Evolutionary conservation across 1,140 invertebrate species (phyloP).

Genomic region (Mya arenaria): DNA sequence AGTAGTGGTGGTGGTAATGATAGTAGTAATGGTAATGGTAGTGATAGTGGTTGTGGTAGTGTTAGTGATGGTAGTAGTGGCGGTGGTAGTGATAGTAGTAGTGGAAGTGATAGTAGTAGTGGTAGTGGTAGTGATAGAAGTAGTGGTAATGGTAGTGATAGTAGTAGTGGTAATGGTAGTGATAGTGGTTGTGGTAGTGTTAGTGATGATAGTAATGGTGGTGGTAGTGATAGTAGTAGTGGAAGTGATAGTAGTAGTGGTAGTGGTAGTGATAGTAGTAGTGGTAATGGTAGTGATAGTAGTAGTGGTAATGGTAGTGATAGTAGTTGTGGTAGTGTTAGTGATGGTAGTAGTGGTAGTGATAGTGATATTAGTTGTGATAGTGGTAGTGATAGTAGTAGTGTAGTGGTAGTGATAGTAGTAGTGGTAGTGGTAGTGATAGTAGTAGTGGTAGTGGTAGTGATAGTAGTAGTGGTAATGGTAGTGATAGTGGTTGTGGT

Average conservation of each 20-base stretch:
- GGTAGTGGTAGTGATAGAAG: neutral
- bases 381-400: conserved; percentile 32
- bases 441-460: neutral
- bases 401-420: conserved; percentile 18
- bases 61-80: conserved; percentile 6
- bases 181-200: neutral
- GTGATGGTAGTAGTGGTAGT: conserved; percentile 25
- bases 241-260: neutral
- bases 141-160: neutral
- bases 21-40: conserved; percentile 1
- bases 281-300: neutral
- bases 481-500: conserved; percentile 12
- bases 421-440: conserved; percentile 20
- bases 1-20: conserved; percentile 24
- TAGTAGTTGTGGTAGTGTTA: neutral
- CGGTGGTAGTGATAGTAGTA: neutral
- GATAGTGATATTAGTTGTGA: neutral
- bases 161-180: neutral
- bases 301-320: conserved; percentile 1
- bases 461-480: neutral
- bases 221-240: neutral
- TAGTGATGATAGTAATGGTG: neutral
- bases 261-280: conserved; percentile 11
- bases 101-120: conserved; percentile 1
- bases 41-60: neutral